Base-by-base conservation (phyloP, 2,797 vertebrate genomes). In the Phoxinus dragarum region DNA sequence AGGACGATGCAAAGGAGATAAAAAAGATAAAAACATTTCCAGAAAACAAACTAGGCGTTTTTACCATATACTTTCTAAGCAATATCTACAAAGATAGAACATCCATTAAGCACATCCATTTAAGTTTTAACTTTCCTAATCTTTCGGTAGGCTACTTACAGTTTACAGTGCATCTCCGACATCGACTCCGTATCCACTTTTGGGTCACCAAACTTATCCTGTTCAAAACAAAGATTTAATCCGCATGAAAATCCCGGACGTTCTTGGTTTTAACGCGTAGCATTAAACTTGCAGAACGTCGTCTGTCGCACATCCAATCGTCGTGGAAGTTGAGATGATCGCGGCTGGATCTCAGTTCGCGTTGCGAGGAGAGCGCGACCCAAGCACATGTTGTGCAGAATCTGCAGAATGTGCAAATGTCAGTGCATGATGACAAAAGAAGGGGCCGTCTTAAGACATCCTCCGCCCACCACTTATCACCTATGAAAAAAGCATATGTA, bases 181-280 rank as follows among this genome's bases (percentile, higher is more conserved):
- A 12, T 17, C 21, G 36, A 69, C 23, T 31, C 67, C 23, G 6
- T 36, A 10, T 72, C 69, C 52, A 3, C 42, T 10, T 49, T 23
- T n/a, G 12, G 1, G 0, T 73, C 27, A n/a, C 69, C 71, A 75
- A 66, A 83, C 12, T 3, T 74, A 16, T 82, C 81, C 81, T 23
- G n/a, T 72, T 71, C 49, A 31, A 82, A 44, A 44, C 68, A 11
- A 69, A 54, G 10, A 40, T 54, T 17, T 82, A 73, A 27, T 82
- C 52, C 54, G 1, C 49, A 44, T 1, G n/a, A 73, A 36, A 73
- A 73, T 4, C 21, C 36, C 5, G 1, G 23, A 4, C 10, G 17
- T 14, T 27, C 31, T 16, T 34, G 6, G 16, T 12, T n/a, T 73
- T 72, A 34, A 56, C 52, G 49, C 11, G 14, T 76, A 4, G 47